Evolutionary conservation across 2,797 vertebrate genomes (phyloP).

Genomic region (Lacerta bilineata): DNA sequence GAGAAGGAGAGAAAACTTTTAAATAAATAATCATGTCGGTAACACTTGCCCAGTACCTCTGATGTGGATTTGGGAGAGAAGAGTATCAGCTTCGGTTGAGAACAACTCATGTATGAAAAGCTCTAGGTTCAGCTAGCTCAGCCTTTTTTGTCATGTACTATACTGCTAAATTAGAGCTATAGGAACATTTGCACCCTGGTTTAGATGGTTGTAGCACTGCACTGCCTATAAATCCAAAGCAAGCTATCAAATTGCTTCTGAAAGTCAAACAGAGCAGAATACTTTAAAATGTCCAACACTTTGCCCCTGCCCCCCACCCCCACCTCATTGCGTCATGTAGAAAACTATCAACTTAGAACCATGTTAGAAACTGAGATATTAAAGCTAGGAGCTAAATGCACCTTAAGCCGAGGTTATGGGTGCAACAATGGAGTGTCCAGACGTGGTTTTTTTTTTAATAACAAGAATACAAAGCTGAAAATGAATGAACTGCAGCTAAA

Average conservation of each 20-base stretch:
- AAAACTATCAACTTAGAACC: not conserved
- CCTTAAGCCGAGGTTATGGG: too few species aligned
- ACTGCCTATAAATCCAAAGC: not conserved
- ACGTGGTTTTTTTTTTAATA: too few species aligned
- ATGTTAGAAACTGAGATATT: too few species aligned
- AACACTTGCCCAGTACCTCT: not conserved
- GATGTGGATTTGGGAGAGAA: not conserved
- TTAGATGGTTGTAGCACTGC: not conserved
- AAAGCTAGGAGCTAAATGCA: too few species aligned
- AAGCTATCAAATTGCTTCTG: not conserved
- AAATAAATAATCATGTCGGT: not conserved
- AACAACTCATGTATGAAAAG: too few species aligned
- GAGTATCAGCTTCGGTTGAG: too few species aligned
- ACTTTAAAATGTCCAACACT: not conserved
- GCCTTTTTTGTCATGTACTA: not conserved
- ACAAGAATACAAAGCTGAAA: too few species aligned
- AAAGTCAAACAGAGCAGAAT: conserved; percentile 1
- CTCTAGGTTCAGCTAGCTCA: not conserved
- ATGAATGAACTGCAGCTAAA: too few species aligned
- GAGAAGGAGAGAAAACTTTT: not conserved
- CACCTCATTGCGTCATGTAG: not conserved
- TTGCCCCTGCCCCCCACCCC: not conserved
- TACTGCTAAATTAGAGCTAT: not conserved
- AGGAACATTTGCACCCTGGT: not conserved
- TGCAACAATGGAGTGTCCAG: too few species aligned